Percentiles rank a stretch among this genome's conserved stretches.
Conservation (phyloP, 1,140 invertebrate species). For the Heliconius melpomene region DNA sequence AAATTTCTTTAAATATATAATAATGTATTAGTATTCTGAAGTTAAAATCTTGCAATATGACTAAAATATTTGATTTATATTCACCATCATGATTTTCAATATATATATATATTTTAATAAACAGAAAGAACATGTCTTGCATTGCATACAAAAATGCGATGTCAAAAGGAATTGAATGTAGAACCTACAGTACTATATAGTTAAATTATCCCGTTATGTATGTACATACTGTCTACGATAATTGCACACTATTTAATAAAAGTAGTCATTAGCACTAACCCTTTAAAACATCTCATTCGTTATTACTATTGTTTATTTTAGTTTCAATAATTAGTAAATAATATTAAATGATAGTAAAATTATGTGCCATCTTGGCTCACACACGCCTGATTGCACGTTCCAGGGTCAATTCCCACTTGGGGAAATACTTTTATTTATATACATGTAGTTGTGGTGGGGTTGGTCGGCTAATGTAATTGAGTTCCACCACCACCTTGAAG, state of each 20-base stretch:
- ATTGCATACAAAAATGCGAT: not conserved
- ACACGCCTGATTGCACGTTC: too few relatives aligned
- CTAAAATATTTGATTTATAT: not conserved
- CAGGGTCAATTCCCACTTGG: too few relatives aligned
- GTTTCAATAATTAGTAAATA: not conserved
- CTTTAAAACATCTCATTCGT: not conserved
- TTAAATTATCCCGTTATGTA: not conserved
- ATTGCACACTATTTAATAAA: not conserved
- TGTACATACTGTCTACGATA: not conserved
- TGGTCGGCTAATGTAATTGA: too few relatives aligned
- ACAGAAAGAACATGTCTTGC: not conserved
- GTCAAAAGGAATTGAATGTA: not conserved
- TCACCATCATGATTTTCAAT: not conserved
- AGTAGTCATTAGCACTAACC: not conserved
- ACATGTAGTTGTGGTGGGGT: too few relatives aligned
- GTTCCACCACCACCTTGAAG: too few relatives aligned
- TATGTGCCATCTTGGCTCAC: not conserved
- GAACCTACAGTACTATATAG: not conserved
- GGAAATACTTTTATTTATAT: too few relatives aligned
- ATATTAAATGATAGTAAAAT: not conserved
- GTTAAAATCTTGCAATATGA: not conserved
- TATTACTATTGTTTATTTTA: not conserved
- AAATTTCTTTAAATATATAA: too few relatives aligned
- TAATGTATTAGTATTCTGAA: not conserved
- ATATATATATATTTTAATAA: not conserved